Evolutionary conservation across 2,113 vertebrate genomes (phyloP).

Genomic region (Natator depressus): DNA sequence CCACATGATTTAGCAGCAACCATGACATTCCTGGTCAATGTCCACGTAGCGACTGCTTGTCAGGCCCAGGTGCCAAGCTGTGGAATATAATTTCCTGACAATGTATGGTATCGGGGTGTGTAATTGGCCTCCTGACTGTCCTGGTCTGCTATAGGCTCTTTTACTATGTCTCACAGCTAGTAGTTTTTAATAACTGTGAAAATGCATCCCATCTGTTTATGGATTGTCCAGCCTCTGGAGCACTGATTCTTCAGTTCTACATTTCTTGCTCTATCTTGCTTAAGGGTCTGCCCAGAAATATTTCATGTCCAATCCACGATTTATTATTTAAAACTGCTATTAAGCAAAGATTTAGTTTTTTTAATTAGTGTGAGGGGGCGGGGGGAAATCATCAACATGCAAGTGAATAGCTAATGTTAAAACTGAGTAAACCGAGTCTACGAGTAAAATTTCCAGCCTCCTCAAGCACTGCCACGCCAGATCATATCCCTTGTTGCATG

Average conservation of each 20-base stretch:
- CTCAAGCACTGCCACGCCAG: rapidly evolving
- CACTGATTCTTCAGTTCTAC: not conserved
- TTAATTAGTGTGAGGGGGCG: not conserved
- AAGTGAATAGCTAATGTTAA: not conserved
- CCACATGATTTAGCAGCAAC: slow-evolving; percentile 23
- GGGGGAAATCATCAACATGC: not conserved
- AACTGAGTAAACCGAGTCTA: not conserved
- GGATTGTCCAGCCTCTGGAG: not conserved
- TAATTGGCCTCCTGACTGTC: slow-evolving; percentile 36
- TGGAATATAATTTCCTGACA: slow-evolving; percentile 33
- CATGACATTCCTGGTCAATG: slow-evolving; percentile 5
- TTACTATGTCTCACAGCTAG: slow-evolving; percentile 1
- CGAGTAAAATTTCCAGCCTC: not conserved
- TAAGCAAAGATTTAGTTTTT: not conserved
- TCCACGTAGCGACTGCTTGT: not conserved
- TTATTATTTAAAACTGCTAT: not conserved
- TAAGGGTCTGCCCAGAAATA: not conserved
- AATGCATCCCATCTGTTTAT: not conserved
- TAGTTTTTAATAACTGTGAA: not conserved
- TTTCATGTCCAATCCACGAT: not conserved
- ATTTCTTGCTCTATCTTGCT: rapidly evolving
- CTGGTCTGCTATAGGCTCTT: not conserved
- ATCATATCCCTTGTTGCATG: rapidly evolving
- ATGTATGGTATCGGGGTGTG: not conserved
- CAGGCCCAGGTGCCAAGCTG: slow-evolving; percentile 36